Evolutionary conservation across 2,797 vertebrate species (phyloP).

Genomic region (Spizella passerina): DNA sequence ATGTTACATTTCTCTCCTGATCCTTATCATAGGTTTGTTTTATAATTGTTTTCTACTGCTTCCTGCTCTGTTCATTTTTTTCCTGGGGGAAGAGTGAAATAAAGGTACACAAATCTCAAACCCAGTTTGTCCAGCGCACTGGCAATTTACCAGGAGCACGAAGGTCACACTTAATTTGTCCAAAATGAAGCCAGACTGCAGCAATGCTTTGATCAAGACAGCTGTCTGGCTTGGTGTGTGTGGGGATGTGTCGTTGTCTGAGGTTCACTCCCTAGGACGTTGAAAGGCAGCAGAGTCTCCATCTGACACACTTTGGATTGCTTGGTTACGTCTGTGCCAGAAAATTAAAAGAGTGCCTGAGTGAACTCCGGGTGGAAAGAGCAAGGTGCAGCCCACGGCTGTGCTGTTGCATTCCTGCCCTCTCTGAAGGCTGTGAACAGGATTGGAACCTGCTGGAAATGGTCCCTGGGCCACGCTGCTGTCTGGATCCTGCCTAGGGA

Average conservation of each 20-base stretch:
- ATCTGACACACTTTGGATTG: background rate
- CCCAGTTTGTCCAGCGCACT: fast-evolving
- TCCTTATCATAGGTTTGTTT: conserved; percentile 16
- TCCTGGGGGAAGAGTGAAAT: background rate
- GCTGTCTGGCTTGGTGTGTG: background rate
- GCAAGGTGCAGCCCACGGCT: background rate
- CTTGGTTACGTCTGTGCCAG: background rate
- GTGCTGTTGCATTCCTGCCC: background rate
- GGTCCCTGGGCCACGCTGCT: fast-evolving
- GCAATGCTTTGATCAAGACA: conserved; percentile 48
- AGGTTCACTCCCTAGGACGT: background rate
- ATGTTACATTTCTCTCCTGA: conserved; percentile 37
- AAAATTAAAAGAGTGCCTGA: background rate
- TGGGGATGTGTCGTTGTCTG: background rate
- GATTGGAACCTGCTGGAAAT: background rate
- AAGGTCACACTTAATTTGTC: conserved; percentile 46
- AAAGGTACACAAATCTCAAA: background rate
- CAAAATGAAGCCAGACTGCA: conserved; percentile 23
- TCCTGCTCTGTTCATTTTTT: background rate
- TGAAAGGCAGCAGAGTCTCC: background rate
- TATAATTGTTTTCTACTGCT: conserved; percentile 33
- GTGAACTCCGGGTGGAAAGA: fast-evolving
- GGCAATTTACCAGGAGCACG: background rate
- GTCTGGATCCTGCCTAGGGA: background rate
- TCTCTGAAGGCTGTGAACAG: background rate